Conservation (phyloP, 2,113 vertebrate species). For the Gadus chalcogrammus region DNA sequence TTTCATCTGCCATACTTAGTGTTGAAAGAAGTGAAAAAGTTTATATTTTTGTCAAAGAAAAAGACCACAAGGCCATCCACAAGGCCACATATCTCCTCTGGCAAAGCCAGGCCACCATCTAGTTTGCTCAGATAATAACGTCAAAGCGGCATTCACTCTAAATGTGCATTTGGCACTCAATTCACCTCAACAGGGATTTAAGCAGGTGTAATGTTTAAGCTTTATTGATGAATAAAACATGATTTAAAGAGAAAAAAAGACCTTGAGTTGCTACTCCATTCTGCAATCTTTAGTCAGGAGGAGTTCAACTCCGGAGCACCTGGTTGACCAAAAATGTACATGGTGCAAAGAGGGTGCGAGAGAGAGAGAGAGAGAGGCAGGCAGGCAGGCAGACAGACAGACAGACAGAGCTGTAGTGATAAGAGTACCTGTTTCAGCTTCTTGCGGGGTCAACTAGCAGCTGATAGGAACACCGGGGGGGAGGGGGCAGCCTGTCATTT, state of each 20-base stretch:
- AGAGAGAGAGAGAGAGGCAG: conserved; percentile 39
- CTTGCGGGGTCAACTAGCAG: conserved; percentile 43
- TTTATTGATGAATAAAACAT: conserved; percentile 56
- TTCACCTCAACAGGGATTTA: conserved; percentile 14
- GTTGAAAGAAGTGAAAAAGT: no score
- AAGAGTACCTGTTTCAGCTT: conserved; percentile 50
- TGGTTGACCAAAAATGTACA: conserved; percentile 21
- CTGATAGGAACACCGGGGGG: conserved; percentile 32
- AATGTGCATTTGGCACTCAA: conserved; percentile 12
- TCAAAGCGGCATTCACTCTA: conserved; percentile 23
- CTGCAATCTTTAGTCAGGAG: conserved; percentile 21
- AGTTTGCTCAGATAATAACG: conserved; percentile 39
- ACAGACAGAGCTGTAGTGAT: conserved; percentile 14
- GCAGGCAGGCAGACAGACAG: no score
- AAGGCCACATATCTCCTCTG: background rate
- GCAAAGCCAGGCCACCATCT: background rate
- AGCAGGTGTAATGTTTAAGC: conserved; percentile 60
- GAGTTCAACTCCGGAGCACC: conserved; percentile 33
- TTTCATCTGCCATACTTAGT: no score
- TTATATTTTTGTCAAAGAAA: no score
- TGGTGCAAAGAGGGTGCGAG: conserved; percentile 28
- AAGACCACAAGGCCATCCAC: no score
- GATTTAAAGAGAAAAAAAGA: conserved; percentile 26
- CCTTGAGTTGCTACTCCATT: conserved; percentile 40
- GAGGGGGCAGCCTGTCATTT: conserved; percentile 34